Base-by-base conservation (phyloP, 2,113 vertebrate species). In the Sorex fumeus region DNA sequence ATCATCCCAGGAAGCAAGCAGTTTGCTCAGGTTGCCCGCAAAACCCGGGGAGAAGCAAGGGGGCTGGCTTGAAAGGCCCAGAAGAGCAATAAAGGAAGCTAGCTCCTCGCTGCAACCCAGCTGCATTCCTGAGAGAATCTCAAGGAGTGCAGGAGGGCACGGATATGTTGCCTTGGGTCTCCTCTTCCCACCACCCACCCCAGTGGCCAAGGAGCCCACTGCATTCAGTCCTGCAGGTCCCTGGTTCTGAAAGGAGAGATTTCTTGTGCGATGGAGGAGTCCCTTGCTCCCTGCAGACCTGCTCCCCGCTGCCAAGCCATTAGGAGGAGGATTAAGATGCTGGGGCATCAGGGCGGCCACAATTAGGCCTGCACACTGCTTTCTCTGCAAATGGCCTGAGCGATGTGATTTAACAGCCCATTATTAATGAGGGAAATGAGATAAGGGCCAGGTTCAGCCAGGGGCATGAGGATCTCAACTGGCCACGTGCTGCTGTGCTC, bases 331-430 rank as follows among this genome's bases (percentile, higher is more conserved):
- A 95, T 66, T 83, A 83, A 88, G 78, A 88, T 85, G 94, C 90
- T 40, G 82, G 79, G 83, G 62, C 91, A n/a, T 74, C 81, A 34
- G 78, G 74, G 90, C 2, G 0, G 78, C 80, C 81, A 80, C 93
- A 90, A 83, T 92, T 91, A 95, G 92, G 81, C 84, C 50, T 3
- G 53, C 45, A 57, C 47, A 60, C 36, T 19, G 4, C 85, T 87
- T 30, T 96, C 95, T 84, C 93, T 90, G 91, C 91, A 87, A 95
- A 94, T 76, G 64, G 87, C 94, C 87, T 64, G 93, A 90, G 85
- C 47, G 57, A 76, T 88, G 93, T 94, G 88, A 95, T 93, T 94
- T 95, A 96, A 92, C 94, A 96, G 93, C 66, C 93, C 93, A 82
- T 97, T 89, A 95, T 92, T 95, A 95, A 94, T 67, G 90, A 28